Conservation (phyloP, 2,113 vertebrate genomes). For the Cololabis saira region DNA sequence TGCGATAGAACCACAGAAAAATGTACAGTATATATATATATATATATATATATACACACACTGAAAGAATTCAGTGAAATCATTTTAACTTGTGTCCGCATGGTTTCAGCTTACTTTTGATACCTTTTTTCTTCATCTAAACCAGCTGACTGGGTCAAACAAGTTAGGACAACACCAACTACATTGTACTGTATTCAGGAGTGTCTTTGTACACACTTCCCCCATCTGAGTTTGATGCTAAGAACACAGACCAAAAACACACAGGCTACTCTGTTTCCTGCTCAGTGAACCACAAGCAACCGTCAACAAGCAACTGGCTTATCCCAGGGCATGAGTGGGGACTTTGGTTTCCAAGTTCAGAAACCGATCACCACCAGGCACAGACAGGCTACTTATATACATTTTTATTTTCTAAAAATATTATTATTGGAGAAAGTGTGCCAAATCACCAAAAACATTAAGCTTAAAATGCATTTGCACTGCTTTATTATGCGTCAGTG, state of each 20-base stretch:
- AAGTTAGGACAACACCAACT: slow-evolving; percentile 23
- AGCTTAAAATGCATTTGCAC: slow-evolving; percentile 16
- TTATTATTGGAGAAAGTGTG: slow-evolving; percentile 22
- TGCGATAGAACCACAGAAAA: too few species aligned
- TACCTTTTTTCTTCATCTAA: neutral
- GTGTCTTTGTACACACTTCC: slow-evolving; percentile 53
- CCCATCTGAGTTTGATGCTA: slow-evolving; percentile 31
- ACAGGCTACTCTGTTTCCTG: slow-evolving; percentile 56
- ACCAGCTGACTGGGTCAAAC: slow-evolving; percentile 20
- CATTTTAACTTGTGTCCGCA: too few species aligned
- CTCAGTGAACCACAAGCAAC: slow-evolving; percentile 46
- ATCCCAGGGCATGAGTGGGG: slow-evolving; percentile 7
- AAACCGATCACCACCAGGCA: slow-evolving; percentile 22
- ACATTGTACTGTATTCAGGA: slow-evolving; percentile 40
- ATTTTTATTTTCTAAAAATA: slow-evolving; percentile 39
- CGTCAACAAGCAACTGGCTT: slow-evolving; percentile 19
- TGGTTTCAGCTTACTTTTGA: neutral
- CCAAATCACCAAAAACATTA: slow-evolving; percentile 12
- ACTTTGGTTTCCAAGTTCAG: slow-evolving; percentile 36
- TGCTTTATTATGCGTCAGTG: slow-evolving; percentile 44
- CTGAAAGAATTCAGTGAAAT: too few species aligned
- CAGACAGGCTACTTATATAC: slow-evolving; percentile 42
- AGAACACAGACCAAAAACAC: slow-evolving; percentile 30
- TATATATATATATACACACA: too few species aligned
- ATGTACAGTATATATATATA: too few species aligned